Base-by-base conservation (phyloP, 1,140 invertebrate species). In the Eciton burchellii region DNA sequence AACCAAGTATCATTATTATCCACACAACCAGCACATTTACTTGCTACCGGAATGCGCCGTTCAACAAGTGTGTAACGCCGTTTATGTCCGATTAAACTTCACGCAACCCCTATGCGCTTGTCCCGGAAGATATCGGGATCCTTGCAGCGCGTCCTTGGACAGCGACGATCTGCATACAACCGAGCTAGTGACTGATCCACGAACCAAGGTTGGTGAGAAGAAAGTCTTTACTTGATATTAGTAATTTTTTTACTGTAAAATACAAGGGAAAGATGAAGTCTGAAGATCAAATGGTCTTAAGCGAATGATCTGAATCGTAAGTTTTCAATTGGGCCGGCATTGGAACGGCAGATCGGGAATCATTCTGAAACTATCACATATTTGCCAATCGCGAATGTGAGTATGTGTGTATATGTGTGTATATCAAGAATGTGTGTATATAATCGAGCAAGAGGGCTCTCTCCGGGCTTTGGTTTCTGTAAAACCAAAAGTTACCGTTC, bases 1-100 rank as follows among this genome's bases (percentile, higher is more conserved):
- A 3, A 98, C 97, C 52, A 98, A 98, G 94, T 98, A 98, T 94
- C 97, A 98, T 92, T 98, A 98, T 94, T 98, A 98, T 93, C 97
- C 97, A n/a, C 97, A 98, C 94, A 98, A 98, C 94, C 97, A 98
- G 93, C 97, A 98, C 93, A 97, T 98, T 88, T 98, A 98, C 95
- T 94, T 98, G 87, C 94, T 98, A 73, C 98, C 98, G 71, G 98
- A 98, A 94, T 98, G 98, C 93, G 98, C 98, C 70, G 97, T 98
- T 87, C 98, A 99, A 94, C 95, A 98, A 95, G 97, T 98, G 73
- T 98, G 98, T 94, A 98, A 98, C 92, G 98, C 98, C 0, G 97
- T 98, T 66, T 98, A 98, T 94, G 97, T 98, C 41, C 95, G 98
- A 76, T 93, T 98, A 66, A 98, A 98, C 94, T 98, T 98, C 94